These are phyloP conservation scores for Papilio glaucus DNA, from an alignment of 1,140 invertebrate genomes.

Conservation along the genomic window DNA sequence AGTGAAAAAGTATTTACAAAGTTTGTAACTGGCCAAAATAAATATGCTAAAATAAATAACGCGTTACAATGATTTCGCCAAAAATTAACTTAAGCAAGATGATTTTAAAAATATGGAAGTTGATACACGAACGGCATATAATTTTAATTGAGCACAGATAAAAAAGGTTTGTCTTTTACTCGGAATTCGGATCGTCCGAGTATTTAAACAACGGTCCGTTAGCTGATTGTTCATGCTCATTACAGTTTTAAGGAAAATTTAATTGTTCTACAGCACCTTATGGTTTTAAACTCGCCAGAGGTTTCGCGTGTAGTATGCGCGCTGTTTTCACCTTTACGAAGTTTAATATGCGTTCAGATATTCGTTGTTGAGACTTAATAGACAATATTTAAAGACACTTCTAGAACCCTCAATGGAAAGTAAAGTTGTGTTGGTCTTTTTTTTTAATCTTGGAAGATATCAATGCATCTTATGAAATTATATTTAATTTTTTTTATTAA, in stretches of 20 bases:
- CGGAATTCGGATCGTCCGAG: conserved; percentile 17
- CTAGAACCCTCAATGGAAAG: not conserved
- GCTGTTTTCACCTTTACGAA: conserved; percentile 9
- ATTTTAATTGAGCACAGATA: conserved; percentile 2
- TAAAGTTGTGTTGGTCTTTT: not conserved
- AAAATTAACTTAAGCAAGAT: no score
- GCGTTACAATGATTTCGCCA: no score
- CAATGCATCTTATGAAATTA: no score
- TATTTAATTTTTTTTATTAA: no score
- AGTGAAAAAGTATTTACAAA: no score
- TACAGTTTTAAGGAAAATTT: conserved; percentile 31
- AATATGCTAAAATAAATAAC: no score
- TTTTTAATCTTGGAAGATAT: no score
- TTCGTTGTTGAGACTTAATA: not conserved
- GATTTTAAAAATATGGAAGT: not conserved
- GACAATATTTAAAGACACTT: not conserved
- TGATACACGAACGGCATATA: not conserved
- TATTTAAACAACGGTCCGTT: conserved; percentile 31
- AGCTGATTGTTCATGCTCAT: conserved; percentile 30
- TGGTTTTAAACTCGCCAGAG: conserved; percentile 11
- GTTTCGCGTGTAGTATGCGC: conserved; percentile 9
- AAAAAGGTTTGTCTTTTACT: not conserved
- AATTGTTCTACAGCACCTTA: conserved; percentile 4
- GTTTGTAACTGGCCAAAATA: conserved; percentile 8
- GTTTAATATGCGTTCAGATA: conserved; percentile 19